Evolutionary conservation across 2,888 invertebrate species (phyloP), one percentile per base, ranked within the genome.

Genomic region (Netelia inedita): DNA sequence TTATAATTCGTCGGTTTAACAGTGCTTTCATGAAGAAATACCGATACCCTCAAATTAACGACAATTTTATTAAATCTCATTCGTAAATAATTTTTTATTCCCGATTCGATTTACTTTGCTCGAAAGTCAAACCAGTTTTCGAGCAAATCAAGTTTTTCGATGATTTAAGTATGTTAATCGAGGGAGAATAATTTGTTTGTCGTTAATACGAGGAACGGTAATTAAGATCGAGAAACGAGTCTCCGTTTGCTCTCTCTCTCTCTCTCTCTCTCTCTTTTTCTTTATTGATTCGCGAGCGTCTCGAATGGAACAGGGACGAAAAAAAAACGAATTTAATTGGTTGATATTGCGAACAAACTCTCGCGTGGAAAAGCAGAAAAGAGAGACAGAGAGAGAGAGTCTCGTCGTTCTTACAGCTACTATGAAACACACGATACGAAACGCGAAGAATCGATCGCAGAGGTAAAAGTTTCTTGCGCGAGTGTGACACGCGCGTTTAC

Each of bases 401-500:
- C 28, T 28, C 28, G 5, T 55, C 35, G 21, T 65, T 68, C 59
- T 68, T 35, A 55, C 43, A 65, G 75, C 35, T 81, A 41, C 28
- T 11, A 9, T 35, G 14, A 57, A 41, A 66, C 5, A 71, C 53
- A 53, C 53, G 28, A 16, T 41, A 43, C 65, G 53, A 2, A n/a
- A 19, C 16, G 16, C 57, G 75, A 75, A 57, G 28, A 75, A 76
- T 83, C 69, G 75, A 80, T 80, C 53, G 73, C 9, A 57, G 10
- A 28, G 43, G 50, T 23, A 66, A 68, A 80, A 73, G 76, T 57
- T 76, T 80, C 55, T 46, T 50, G 75, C 66, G 50, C 43, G 78
- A 53, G 55, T 75, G 57, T 74, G 79, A 80, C 83, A 80, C 83
- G 79, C 83, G 83, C 80, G 76, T 69, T 79, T 71, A 79, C 63